A percentile compares a stretch with the other conserved stretches of the same genome.
These are phyloP conservation scores for Ctenopoma multispine DNA, from an alignment of 2,797 vertebrate genomes.

Conservation along the genomic window DNA sequence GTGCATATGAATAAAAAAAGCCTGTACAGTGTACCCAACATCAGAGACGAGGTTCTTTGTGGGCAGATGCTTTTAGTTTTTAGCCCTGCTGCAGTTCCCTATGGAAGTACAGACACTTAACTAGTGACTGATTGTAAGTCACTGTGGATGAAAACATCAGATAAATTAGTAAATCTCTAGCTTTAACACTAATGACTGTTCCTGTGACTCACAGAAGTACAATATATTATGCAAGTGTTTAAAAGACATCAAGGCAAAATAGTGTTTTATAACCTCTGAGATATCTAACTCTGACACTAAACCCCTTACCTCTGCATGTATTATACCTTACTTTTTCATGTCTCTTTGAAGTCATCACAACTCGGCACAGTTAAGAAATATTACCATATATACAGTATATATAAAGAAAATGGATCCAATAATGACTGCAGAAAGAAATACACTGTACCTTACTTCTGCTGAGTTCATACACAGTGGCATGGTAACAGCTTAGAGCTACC, in stretches of 20 bases:
- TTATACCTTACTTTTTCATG: constrained; percentile 23
- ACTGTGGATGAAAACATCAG: not conserved
- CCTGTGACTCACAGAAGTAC: constrained; percentile 4
- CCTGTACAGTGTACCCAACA: not conserved
- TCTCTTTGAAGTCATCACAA: constrained; percentile 50
- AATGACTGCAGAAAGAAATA: constrained; percentile 43
- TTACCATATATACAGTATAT: constrained; percentile 32
- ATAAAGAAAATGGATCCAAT: constrained; percentile 47
- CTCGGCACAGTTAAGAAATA: constrained; percentile 20
- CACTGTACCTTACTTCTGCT: constrained; percentile 15
- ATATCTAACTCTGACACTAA: constrained; percentile 18
- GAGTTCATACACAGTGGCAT: constrained; percentile 67
- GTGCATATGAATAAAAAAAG: not conserved
- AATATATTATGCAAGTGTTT: constrained; percentile 9
- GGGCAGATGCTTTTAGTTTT: not conserved
- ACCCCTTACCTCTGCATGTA: constrained; percentile 29
- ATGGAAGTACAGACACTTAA: not conserved
- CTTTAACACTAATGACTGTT: not conserved
- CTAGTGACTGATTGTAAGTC: not conserved
- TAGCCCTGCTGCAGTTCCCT: not conserved
- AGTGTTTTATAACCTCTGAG: constrained; percentile 14
- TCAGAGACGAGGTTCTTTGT: not conserved
- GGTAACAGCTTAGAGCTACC: constrained; percentile 41
- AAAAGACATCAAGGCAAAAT: constrained; percentile 20
- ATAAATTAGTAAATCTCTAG: not conserved